Conservation (phyloP, 2,888 invertebrate genomes). For the Rhyacophila evoluta region DNA sequence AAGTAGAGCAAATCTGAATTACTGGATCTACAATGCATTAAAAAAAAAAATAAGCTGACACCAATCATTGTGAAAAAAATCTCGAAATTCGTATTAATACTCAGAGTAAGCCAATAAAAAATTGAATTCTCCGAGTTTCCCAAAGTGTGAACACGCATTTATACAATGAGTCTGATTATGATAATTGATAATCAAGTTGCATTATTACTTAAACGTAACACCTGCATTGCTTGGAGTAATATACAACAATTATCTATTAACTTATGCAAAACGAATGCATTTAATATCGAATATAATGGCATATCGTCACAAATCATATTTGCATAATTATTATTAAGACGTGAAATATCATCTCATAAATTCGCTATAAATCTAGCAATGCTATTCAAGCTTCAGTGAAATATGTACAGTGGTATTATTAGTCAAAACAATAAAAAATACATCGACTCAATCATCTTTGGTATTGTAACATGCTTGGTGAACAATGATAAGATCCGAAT, state of each 20-base stretch:
- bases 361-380: not conserved
- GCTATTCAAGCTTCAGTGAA: not conserved
- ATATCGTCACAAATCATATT: not conserved
- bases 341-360: not conserved
- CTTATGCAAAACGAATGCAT: not conserved
- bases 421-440: slow-evolving; percentile 10
- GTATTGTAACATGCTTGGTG: not conserved
- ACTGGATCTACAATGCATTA: no score
- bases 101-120: no score
- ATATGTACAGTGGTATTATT: slow-evolving; percentile 8
- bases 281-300: not conserved
- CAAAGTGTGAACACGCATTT: no score
- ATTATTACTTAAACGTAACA: not conserved
- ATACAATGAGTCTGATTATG: no score
- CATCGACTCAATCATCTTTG: no score
- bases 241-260: not conserved
- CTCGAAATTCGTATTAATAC: no score
- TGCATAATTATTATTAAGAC: slow-evolving; percentile 25
- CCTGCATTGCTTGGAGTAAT: not conserved
- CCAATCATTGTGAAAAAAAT: no score
- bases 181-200: not conserved
- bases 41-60: no score
- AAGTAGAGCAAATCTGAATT: no score
- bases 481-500: not conserved
- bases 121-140: no score